These are phyloP conservation scores for Cremastinae sp. DNA, from an alignment of 2,888 invertebrate genomes.

Conservation along the genomic window DNA sequence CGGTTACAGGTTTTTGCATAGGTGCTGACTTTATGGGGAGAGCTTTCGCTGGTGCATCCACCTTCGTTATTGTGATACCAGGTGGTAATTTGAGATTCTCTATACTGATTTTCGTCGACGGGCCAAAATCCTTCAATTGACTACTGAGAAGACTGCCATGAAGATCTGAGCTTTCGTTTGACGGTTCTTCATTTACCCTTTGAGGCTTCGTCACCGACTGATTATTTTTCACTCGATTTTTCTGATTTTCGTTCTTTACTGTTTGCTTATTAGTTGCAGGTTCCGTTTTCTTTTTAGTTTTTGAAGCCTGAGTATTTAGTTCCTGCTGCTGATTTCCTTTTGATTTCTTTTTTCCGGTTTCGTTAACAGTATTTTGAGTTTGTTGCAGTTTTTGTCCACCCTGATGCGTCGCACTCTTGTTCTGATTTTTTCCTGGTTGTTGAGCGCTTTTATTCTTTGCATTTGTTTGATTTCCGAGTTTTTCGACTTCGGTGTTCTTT, in stretches of 20 bases:
- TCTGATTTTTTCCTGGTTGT: conserved; percentile 56
- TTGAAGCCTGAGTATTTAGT: conserved; percentile 59
- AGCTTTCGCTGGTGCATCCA: conserved; percentile 81
- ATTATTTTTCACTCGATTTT: conserved; percentile 64
- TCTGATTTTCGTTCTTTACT: conserved; percentile 69
- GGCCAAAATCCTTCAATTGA: conserved; percentile 71
- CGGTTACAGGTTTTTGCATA: conserved; percentile 72
- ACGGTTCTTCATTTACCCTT: conserved; percentile 42
- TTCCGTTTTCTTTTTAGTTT: conserved; percentile 57
- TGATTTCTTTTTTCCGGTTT: conserved; percentile 56
- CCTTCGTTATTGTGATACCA: conserved; percentile 90
- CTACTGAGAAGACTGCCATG: conserved; percentile 70
- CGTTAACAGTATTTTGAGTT: conserved; percentile 49
- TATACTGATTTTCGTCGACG: conserved; percentile 74
- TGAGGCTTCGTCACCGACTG: conserved; percentile 65
- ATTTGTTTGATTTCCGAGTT: conserved; percentile 68
- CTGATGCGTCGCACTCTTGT: conserved; percentile 40
- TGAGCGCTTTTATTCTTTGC: conserved; percentile 61
- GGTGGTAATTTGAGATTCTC: conserved; percentile 84
- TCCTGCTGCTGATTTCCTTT: conserved; percentile 62
- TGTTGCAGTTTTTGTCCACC: conserved; percentile 57
- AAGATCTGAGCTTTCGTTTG: conserved; percentile 60
- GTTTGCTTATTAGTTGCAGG: conserved; percentile 57
- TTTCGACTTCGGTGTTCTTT: conserved; percentile 75
- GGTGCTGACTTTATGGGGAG: conserved; percentile 74